Percentiles rank a stretch among this genome's conserved stretches.
These are phyloP conservation scores for Chrysomela aeneicollis DNA, from an alignment of 2,888 invertebrate species.

Conservation along the genomic window DNA sequence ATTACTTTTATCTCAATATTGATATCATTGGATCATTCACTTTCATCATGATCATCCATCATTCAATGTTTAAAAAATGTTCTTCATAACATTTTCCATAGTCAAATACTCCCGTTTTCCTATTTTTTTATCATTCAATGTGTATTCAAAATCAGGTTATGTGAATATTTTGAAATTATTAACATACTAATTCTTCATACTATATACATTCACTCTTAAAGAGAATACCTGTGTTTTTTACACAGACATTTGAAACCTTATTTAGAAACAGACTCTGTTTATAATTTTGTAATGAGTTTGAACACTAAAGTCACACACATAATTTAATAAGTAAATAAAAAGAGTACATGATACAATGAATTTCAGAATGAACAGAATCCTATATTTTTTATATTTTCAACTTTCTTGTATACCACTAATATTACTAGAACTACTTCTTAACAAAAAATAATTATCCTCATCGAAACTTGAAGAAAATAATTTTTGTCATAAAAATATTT, in stretches of 20 bases:
- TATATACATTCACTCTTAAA: no score
- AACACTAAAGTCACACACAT: constrained; percentile 50
- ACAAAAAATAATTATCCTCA: constrained; percentile 42
- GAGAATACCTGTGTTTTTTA: no score
- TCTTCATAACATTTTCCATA: no score
- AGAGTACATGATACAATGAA: constrained; percentile 54
- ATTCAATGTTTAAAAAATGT: not conserved
- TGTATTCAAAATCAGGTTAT: no score
- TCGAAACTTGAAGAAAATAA: constrained; percentile 34
- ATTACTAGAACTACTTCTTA: constrained; percentile 45
- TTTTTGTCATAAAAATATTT: constrained; percentile 36
- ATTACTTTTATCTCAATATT: no score
- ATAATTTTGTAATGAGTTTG: no score
- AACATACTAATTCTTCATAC: no score
- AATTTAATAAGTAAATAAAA: constrained; percentile 57
- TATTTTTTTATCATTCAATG: no score
- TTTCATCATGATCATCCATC: not conserved
- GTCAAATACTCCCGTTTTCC: no score
- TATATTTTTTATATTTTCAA: constrained; percentile 47
- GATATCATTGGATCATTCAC: not conserved
- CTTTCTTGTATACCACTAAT: constrained; percentile 48
- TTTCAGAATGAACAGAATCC: constrained; percentile 53
- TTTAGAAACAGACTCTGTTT: no score
- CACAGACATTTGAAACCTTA: no score
- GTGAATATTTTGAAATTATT: no score